Evolutionary conservation across 2,888 invertebrate genomes (phyloP).

Genomic region (Drosophila mayaguana): DNA sequence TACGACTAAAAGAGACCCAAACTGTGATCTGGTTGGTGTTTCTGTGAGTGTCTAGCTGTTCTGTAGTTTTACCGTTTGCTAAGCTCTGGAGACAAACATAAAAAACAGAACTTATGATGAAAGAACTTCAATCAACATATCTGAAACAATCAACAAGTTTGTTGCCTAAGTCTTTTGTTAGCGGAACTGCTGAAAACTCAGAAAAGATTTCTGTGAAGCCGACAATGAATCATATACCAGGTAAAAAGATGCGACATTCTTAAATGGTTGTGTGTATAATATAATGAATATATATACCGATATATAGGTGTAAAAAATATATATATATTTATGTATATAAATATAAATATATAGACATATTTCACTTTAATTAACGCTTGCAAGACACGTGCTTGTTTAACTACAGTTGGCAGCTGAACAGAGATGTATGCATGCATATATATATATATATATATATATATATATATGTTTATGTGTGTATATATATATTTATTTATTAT

Average conservation of each 20-base stretch:
- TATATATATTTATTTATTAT: too few relatives aligned
- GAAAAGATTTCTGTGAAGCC: constrained; percentile 35
- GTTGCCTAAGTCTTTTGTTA: constrained; percentile 75
- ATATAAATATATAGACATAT: neutral
- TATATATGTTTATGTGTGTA: neutral
- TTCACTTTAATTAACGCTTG: constrained; percentile 49
- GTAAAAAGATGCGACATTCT: constrained; percentile 9
- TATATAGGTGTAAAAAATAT: neutral
- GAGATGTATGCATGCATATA: neutral
- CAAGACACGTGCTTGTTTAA: constrained; percentile 58
- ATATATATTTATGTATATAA: neutral
- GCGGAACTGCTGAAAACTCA: constrained; percentile 37
- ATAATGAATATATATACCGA: neutral
- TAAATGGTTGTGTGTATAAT: neutral
- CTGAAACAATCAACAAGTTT: constrained; percentile 63
- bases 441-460: neutral
- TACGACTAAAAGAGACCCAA: neutral
- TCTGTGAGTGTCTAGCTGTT: constrained; percentile 52
- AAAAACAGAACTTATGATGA: constrained; percentile 25
- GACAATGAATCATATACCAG: constrained; percentile 63
- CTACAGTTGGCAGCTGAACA: constrained; percentile 3
- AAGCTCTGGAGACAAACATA: constrained; percentile 21
- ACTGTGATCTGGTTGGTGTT: constrained; percentile 39
- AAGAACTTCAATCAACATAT: constrained; percentile 61
- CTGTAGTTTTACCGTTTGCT: constrained; percentile 47